Percentiles rank a stretch among this genome's conserved stretches.
These are phyloP conservation scores for Cheilosia urbana DNA, from an alignment of 2,888 invertebrate genomes.

Conservation along the genomic window DNA sequence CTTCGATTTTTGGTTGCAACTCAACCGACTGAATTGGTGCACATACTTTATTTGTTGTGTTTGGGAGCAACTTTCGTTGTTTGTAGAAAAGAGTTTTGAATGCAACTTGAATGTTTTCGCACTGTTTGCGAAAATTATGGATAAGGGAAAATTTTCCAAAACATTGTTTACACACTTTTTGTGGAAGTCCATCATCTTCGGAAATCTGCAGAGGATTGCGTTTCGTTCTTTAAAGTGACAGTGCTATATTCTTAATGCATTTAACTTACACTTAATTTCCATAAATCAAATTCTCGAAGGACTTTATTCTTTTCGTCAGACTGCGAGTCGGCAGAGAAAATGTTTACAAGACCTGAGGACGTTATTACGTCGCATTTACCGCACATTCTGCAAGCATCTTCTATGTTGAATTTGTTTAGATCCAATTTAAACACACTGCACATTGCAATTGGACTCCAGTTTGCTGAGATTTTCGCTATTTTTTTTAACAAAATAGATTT, in stretches of 20 bases:
- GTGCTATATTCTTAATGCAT: not conserved
- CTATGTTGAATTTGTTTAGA: conserved; percentile 62
- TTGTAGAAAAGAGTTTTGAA: conserved; percentile 53
- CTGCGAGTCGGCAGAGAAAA: conserved; percentile 46
- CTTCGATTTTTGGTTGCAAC: conserved; percentile 39
- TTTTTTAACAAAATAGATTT: not conserved
- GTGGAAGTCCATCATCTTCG: conserved; percentile 67
- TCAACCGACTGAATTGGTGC: not conserved
- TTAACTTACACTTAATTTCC: conserved; percentile 58
- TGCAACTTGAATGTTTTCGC: conserved; percentile 64
- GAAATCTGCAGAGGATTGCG: conserved; percentile 42
- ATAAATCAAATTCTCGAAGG: conserved; percentile 54
- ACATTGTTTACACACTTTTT: conserved; percentile 70
- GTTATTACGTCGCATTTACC: conserved; percentile 71
- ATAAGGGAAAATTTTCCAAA: conserved; percentile 62
- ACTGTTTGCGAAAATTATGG: conserved; percentile 64
- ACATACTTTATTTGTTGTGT: not conserved
- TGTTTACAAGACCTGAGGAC: conserved; percentile 53
- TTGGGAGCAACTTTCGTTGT: conserved; percentile 5
- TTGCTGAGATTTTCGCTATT: not conserved
- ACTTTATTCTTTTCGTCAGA: conserved; percentile 50
- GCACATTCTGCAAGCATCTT: conserved; percentile 66
- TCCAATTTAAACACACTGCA: conserved; percentile 70
- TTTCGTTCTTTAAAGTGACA: not conserved
- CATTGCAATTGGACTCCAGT: conserved; percentile 48